A percentile compares a stretch with the other conserved stretches of the same genome.
These are phyloP conservation scores for Cyrtodaria siliqua DNA, from an alignment of 2,888 invertebrate species.

Conservation along the genomic window DNA sequence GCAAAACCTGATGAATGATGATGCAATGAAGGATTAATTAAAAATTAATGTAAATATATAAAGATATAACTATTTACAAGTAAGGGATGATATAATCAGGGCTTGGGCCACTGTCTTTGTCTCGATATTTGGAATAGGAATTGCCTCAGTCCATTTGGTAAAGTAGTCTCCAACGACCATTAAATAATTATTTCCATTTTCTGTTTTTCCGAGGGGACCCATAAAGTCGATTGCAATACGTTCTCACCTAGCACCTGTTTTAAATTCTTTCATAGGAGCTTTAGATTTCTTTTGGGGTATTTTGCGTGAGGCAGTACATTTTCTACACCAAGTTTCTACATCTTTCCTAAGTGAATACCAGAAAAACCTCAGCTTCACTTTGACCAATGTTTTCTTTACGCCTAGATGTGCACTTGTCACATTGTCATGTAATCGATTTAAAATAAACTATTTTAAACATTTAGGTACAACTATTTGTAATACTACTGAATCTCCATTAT, in stretches of 20 bases:
- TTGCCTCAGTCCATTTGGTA: conserved; percentile 49
- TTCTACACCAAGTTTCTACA: conserved; percentile 24
- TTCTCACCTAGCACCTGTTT: conserved; percentile 28
- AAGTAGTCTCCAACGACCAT: conserved; percentile 59
- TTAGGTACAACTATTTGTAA: conserved; percentile 18
- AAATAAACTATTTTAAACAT: not conserved
- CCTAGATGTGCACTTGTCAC: conserved; percentile 36
- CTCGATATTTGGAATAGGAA: conserved; percentile 52
- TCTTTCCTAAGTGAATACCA: conserved; percentile 27
- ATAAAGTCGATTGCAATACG: conserved; percentile 46
- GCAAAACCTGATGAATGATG: no score
- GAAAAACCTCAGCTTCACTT: conserved; percentile 29
- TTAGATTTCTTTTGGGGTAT: not conserved
- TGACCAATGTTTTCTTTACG: conserved; percentile 12
- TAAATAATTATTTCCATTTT: conserved; percentile 39
- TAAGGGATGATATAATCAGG: no score
- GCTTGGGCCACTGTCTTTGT: conserved; percentile 50
- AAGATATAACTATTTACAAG: no score
- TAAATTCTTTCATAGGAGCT: conserved; percentile 12
- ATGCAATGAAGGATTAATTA: no score
- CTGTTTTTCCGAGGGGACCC: conserved; percentile 36
- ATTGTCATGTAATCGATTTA: conserved; percentile 13
- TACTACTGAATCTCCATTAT: not conserved
- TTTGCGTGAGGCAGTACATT: conserved; percentile 6
- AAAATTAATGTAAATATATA: no score